Evolutionary conservation across 30 jellyfish, hydroid and myxozoan genomes (phyloP).

Genomic region (Hydra vulgaris): DNA sequence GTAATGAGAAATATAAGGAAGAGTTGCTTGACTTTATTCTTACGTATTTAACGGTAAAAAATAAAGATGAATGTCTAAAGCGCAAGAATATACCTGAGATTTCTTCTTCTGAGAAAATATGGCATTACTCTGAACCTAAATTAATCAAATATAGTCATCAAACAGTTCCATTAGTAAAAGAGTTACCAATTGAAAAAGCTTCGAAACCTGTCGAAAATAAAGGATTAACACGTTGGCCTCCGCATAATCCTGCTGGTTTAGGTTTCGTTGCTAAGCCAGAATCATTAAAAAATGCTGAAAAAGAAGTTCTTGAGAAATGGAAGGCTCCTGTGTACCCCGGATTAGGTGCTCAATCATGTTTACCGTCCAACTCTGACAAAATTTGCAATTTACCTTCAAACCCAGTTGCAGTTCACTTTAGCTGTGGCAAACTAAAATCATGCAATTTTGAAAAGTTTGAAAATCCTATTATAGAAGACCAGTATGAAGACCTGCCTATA

Average conservation of each 20-base stretch:
- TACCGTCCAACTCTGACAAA: too few species aligned
- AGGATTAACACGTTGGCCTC: constrained; percentile 54
- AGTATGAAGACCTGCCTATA: not conserved
- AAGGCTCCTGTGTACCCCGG: constrained; percentile 30
- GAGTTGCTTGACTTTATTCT: constrained; percentile 11
- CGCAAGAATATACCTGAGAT: not conserved
- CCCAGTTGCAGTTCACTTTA: not conserved
- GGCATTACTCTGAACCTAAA: constrained; percentile 15
- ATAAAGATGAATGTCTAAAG: not conserved
- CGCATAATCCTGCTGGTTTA: constrained; percentile 27
- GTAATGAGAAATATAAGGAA: not conserved
- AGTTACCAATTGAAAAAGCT: not conserved
- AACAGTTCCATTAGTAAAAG: not conserved
- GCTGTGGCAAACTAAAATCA: not conserved
- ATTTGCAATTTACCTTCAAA: too few species aligned
- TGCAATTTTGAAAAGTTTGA: not conserved
- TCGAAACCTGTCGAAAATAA: not conserved
- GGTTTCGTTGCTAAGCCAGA: constrained; percentile 12
- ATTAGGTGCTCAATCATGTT: too few species aligned
- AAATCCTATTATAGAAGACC: not conserved
- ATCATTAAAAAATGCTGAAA: not conserved
- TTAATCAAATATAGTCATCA: too few species aligned
- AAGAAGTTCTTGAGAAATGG: constrained; percentile 13
- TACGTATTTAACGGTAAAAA: not conserved
- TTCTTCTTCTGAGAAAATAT: not conserved